These are phyloP conservation scores for Dasyurus viverrinus DNA, from an alignment of 2,113 vertebrate genomes.

Conservation along the genomic window DNA sequence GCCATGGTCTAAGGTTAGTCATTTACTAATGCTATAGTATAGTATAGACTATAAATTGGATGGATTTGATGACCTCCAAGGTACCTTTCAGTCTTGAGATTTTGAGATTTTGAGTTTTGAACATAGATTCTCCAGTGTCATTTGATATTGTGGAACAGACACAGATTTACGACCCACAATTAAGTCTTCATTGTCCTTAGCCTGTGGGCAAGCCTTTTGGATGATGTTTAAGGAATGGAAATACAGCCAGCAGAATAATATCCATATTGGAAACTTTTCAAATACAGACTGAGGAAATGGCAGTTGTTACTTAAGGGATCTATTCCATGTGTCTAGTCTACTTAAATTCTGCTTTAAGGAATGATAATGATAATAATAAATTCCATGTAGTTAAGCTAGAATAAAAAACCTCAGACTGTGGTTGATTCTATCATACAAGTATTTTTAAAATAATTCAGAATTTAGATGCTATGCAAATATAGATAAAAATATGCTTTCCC, in stretches of 20 bases:
- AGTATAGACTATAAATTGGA: neutral
- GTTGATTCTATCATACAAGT: neutral
- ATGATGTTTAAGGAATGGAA: neutral
- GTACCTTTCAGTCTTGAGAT: neutral
- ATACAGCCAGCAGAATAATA: neutral
- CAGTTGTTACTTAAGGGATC: neutral
- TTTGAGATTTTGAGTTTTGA: neutral
- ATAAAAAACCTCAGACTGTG: neutral
- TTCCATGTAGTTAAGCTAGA: neutral
- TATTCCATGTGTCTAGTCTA: neutral
- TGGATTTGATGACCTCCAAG: neutral
- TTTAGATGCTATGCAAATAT: accelerated
- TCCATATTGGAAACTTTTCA: neutral
- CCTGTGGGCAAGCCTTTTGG: neutral
- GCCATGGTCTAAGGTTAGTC: neutral
- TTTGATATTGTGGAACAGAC: neutral
- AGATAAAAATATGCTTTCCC: neutral
- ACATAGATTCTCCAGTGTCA: neutral
- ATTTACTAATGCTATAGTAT: conserved; percentile 12
- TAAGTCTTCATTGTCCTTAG: neutral
- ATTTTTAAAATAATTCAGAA: neutral
- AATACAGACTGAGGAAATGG: conserved; percentile 18
- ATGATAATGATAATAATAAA: neutral
- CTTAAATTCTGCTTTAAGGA: conserved; percentile 34
- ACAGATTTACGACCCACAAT: neutral